These are phyloP conservation scores for Dryadula phaetusa DNA, from an alignment of 2,888 invertebrate genomes.

Conservation along the genomic window DNA sequence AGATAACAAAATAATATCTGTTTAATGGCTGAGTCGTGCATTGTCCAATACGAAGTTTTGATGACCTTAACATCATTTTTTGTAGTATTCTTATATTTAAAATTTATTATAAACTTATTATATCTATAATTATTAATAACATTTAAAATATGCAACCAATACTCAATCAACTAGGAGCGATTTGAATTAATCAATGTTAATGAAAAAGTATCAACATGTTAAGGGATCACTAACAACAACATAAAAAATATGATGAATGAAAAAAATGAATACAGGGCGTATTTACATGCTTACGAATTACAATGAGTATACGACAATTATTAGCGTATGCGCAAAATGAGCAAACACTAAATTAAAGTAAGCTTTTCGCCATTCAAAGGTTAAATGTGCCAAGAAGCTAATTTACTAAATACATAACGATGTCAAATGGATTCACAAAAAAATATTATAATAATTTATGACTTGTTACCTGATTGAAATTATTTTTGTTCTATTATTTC, in stretches of 20 bases:
- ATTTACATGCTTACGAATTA: slow-evolving; percentile 11
- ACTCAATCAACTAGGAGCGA: neutral
- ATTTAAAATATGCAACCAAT: neutral
- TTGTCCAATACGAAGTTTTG: too few species aligned
- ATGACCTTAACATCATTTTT: too few species aligned
- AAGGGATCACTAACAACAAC: slow-evolving; percentile 14
- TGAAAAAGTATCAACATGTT: neutral
- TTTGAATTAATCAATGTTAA: neutral
- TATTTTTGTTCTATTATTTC: too few species aligned
- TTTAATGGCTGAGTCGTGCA: too few species aligned
- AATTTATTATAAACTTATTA: too few species aligned
- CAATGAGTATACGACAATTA: neutral
- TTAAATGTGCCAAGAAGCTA: slow-evolving; percentile 12
- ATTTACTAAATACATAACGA: slow-evolving; percentile 13
- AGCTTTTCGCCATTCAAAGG: slow-evolving; percentile 4
- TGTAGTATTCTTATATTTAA: too few species aligned
- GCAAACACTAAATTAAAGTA: neutral
- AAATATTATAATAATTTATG: neutral
- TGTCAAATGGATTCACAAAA: neutral
- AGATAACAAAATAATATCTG: too few species aligned
- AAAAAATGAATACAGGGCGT: neutral
- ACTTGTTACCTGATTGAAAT: slow-evolving; percentile 1
- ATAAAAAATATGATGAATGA: slow-evolving; percentile 7
- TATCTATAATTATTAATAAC: too few species aligned
- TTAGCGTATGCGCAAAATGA: slow-evolving; percentile 15